Evolutionary conservation across 35 echinoderm and acorn worm genomes (phyloP), one percentile per base, ranked within the genome.

Genomic region (Chiridota heheva): DNA sequence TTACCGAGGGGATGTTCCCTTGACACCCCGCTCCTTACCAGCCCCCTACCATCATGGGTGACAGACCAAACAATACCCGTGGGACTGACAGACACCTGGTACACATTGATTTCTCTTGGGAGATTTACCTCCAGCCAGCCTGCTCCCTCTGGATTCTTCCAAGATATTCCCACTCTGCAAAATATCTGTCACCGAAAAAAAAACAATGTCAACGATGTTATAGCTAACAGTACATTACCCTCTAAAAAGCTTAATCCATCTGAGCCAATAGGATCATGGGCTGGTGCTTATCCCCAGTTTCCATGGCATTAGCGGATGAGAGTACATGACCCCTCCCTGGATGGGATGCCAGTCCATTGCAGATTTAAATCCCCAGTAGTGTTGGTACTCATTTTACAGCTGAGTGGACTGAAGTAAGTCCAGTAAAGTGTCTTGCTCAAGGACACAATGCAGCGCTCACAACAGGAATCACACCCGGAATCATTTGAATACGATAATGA

Each of bases 51-150:
- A 72, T 98, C 95, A 90, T 84, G 90, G 7, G 89, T 91, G n/a
- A 98, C 95, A 30, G 69, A 84, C 95, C 95, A 98, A 44, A 98
- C 88, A 12, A 88, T 77, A 47, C 95, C 95, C 26, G 89, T 82
- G 32, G 95, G 95, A 17, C 89, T 84, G 1, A 92, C 85, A 48
- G 89, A 98, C 26, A 91, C 80, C 66, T 98, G 95, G 2, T 88
- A 39, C 32, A 98, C 40, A 17, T 73, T 85, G 37, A 88, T 91
- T 33, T 82, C 84, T 24, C 58, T 51, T 17, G 89, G 81, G 6
- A 82, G 86, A 4, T 66, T 56, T 0, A 93, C 78, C 42, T 87
- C 88, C 63, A 75, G 72, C 95, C 95, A 98, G 17, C 73, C 66
- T 25, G 78, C 40, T 7, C 95, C 95, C 58, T 98, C 95, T 3